These are phyloP conservation scores for Petrocephalus sullivani DNA, from an alignment of 2,797 vertebrate species.

Conservation along the genomic window DNA sequence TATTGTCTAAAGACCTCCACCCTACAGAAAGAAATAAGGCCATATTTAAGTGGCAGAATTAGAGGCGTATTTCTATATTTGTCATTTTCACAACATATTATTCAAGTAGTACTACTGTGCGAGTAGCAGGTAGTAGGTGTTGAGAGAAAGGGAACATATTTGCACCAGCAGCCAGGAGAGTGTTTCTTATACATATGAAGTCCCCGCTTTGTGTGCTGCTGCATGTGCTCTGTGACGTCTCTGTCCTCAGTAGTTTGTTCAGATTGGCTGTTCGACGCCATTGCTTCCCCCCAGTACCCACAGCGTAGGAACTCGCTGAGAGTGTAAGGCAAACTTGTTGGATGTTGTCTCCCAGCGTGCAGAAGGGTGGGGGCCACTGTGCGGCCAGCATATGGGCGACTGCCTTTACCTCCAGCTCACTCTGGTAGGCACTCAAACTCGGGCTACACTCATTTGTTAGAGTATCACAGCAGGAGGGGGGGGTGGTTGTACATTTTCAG, in stretches of 20 bases:
- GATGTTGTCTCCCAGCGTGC: not conserved
- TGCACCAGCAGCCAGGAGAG: not conserved
- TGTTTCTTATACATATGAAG: not conserved
- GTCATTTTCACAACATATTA: no score
- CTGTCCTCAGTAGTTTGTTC: not conserved
- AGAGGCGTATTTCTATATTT: no score
- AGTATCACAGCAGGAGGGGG: not conserved
- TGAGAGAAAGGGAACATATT: not conserved
- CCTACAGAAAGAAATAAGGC: not conserved
- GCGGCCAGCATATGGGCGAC: not conserved
- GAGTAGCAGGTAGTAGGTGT: not conserved
- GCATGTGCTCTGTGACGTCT: not conserved
- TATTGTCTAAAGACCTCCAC: not conserved
- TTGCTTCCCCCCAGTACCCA: not conserved
- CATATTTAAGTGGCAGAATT: not conserved
- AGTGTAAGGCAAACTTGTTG: not conserved
- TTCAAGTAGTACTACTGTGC: not conserved
- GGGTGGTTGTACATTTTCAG: conserved; percentile 8
- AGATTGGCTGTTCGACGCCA: not conserved
- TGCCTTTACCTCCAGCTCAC: not conserved
- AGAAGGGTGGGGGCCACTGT: not conserved
- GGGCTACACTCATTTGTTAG: not conserved
- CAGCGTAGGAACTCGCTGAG: not conserved
- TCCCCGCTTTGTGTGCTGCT: not conserved
- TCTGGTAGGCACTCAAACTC: not conserved